Base-by-base conservation (phyloP, 2,113 vertebrate species). In the Oncorhynchus gorbuscha region DNA sequence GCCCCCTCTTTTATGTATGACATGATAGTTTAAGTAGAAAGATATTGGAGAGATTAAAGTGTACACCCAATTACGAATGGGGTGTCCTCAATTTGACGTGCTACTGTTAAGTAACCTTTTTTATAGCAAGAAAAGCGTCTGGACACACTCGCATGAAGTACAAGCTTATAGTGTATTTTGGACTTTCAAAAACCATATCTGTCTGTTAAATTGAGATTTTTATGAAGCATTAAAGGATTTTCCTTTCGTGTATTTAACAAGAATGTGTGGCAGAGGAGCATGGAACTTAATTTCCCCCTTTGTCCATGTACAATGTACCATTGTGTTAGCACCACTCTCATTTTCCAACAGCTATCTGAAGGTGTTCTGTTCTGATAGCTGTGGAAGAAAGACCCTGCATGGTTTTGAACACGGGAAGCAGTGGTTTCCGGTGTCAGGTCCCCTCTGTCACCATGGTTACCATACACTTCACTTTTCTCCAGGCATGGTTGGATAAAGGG, bases 341-440 rank as follows among this genome's bases (percentile, higher is more conserved):
- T 28, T 28, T 28, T 28, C 28, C 28, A 28, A 28, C 28, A 3
- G 28, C 83, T 87, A 86, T 87, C 87, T 80, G 73, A 90, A 87
- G 85, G 87, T 89, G 87, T 90, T 85, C 82, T 85, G 66, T 88
- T 86, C 81, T 84, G 76, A 79, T 71, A 73, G 77, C 84, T 77
- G 86, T 86, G 82, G 88, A 84, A 84, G 39, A 45, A 45, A 45
- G 72, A 59, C 85, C 87, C 79, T 85, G 74, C 77, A 35, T 74
- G 84, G 82, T 89, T 85, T 84, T 88, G 79, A 87, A 89, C 81
- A 69, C 81, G 85, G 79, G 83, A 70, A 81, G 83, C 73, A 89
- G 85, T 87, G 89, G 88, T 91, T 91, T 92, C 89, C 87, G 88
- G 90, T 92, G 89, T 92, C 85, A 81, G 22, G 51, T 48, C 69